A percentile compares a stretch with the other conserved stretches of the same genome.
These are phyloP conservation scores for Reinhardtius hippoglossoides DNA, from an alignment of 2,113 vertebrate genomes.

Conservation along the genomic window DNA sequence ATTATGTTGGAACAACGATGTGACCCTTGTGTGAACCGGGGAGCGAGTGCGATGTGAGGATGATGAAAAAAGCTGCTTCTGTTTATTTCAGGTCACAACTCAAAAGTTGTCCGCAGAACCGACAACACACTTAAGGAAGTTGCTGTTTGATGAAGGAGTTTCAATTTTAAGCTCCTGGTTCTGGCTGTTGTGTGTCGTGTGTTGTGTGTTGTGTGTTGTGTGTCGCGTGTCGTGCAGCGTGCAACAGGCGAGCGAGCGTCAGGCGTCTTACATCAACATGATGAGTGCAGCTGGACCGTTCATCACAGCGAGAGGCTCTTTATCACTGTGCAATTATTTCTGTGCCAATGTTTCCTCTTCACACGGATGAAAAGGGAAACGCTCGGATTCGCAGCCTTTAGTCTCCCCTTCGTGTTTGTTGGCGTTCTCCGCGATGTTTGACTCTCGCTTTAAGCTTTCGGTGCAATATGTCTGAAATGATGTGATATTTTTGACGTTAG, in stretches of 20 bases:
- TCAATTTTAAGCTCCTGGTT: conserved; percentile 4
- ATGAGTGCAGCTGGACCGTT: conserved; percentile 35
- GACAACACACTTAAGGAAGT: background rate
- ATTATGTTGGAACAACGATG: background rate
- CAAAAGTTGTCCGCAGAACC: background rate
- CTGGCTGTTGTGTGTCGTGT: conserved; percentile 13
- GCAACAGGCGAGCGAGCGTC: conserved; percentile 15
- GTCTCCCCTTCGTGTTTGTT: background rate
- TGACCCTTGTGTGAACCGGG: background rate
- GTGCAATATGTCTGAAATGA: no score
- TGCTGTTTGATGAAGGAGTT: conserved; percentile 9
- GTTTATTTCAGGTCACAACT: no score
- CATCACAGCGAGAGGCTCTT: conserved; percentile 32
- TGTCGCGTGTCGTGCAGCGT: conserved; percentile 2
- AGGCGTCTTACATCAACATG: conserved; percentile 42
- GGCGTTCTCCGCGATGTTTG: no score
- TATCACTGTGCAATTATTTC: conserved; percentile 41
- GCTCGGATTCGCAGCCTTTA: background rate
- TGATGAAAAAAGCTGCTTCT: no score
- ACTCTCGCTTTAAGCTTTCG: no score
- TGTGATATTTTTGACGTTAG: no score
- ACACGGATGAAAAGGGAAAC: background rate
- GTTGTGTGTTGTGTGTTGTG: no score
- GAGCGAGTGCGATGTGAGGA: background rate
- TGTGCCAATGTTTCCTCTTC: conserved; percentile 32